phyloP scores from a whole-genome alignment of 2,797 vertebrate genomes.

The Acridotheres tristis region DNA sequence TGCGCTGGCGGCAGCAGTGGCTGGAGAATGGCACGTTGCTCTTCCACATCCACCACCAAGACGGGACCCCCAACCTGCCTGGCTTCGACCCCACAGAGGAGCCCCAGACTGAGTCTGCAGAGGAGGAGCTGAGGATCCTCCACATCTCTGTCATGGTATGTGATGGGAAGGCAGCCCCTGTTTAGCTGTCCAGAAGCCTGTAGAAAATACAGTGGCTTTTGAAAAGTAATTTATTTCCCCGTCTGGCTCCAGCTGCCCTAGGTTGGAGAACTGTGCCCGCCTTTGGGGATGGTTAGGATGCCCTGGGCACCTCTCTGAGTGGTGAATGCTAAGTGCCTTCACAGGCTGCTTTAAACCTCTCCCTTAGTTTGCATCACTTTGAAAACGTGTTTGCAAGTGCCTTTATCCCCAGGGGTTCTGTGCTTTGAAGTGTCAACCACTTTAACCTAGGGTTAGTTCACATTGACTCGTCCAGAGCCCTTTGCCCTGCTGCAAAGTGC shows the following conservation, averaged over 20 bases:
- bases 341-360: not conserved
- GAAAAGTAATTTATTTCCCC: not conserved
- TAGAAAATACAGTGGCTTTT: not conserved
- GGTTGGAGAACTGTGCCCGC: not conserved
- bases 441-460: not conserved
- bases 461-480: not conserved
- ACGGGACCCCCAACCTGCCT: slow-evolving; percentile 86
- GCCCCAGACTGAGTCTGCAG: slow-evolving; percentile 87
- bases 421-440: not conserved
- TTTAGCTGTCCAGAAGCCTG: not conserved
- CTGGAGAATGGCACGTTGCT: slow-evolving; percentile 96
- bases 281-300: not conserved
- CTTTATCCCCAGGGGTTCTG: not conserved
- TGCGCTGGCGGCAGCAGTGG: slow-evolving; percentile 99
- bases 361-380: not conserved
- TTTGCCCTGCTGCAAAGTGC: not conserved
- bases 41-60: slow-evolving; percentile 98
- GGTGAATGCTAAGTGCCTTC: not conserved
- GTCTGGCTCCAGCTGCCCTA: not conserved
- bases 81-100: slow-evolving; percentile 89
- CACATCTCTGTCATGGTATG: slow-evolving; percentile 98
- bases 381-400: not conserved
- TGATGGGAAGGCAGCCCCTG: not conserved
- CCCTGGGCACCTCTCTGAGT: not conserved
- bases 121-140: slow-evolving; percentile 95